Evolutionary conservation across 2,113 vertebrate genomes (phyloP), one percentile per base, ranked within the genome.

Genomic region (Nerophis ophidion): DNA sequence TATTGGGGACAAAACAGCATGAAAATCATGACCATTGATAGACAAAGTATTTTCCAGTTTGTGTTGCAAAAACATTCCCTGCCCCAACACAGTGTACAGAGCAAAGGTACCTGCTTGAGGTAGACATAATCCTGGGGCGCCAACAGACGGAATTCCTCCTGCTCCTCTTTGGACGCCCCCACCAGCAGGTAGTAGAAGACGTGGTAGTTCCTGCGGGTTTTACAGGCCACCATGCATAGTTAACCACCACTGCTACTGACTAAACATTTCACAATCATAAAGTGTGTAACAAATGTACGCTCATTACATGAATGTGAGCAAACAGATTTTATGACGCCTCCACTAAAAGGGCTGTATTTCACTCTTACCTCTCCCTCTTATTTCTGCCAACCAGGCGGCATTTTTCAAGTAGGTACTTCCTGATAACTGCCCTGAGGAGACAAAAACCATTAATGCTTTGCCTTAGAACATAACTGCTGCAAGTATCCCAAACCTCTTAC

Each of bases 331-430:
- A 60, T 60, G 42, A 47, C 2, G 10, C n/a, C 8, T 5, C 5
- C 42, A 47, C 7, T 6, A 38, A 8, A 42, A 56, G 16, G 3
- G 16, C n/a, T 42, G 7, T 8, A 13, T 40, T 16, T 14, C 19
- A 15, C 5, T 49, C 73, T 79, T 84, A 98, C 97, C 95, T 93
- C 82, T 98, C 95, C 44, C 88, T 92, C 68, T 93, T 92, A 61
- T 93, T 91, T 79, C 91, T 92, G 65, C 91, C 94, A 51, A 98
- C 95, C 45, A 99, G 86, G 1, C 97, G 95, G 63, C 91, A 92
- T 78, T 96, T 98, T 81, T 98, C 96, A 40, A 99, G 92, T 57
- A 99, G 89, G 44, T 95, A 98, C 80, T 95, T 98, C 84, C 98
- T 93, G 66, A 98, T 92, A 5, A 96, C 90, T 12, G 95, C 97